Evolutionary conservation across 2,797 vertebrate species (phyloP), one percentile per base, ranked within the genome.

Genomic region (Melanotaenia maccullochi): DNA sequence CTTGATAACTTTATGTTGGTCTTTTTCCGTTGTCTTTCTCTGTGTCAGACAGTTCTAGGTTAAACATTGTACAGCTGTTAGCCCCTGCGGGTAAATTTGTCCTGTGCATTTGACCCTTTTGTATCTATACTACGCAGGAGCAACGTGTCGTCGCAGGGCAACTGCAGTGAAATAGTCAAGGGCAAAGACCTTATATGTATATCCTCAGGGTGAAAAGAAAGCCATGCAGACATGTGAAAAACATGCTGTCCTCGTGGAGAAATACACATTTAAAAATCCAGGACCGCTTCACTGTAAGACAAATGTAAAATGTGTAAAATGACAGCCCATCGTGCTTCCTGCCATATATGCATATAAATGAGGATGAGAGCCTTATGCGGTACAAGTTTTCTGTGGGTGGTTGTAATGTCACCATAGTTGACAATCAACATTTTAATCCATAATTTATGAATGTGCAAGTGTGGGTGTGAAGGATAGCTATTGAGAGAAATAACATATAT

Each of bases 381-480:
- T 68, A 79, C 60, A n/a, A 71, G 81, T 65, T 70, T 79, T 64
- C 70, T 65, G 84, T 80, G 73, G 85, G 86, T 36, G 61, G 61
- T 49, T 71, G 40, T 32, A 68, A 76, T 74, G 75, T 82, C 71
- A 76, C 76, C 62, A 64, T 79, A 77, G 82, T 69, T 87, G 81
- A 83, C 80, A 51, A 44, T 84, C 65, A 58, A 35, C 24, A 68
- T 64, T 73, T 81, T 60, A 44, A 73, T 71, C 51, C 38, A 36
- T 71, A 60, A 68, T 78, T 64, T 74, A 47, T 71, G 75, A 49
- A 44, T 33, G 64, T 68, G 60, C 56, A 30, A 30, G 52, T 30
- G 52, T 55, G 52, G 25, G 52, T 30, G 52, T 28, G 9, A 55
- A 30, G 24, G 22, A 55, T 12, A 25, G 4, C 13, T 54, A 54